Evolutionary conservation across 2,113 vertebrate genomes (phyloP), one percentile per base, ranked within the genome.

Genomic region (Pluvianellus socialis): DNA sequence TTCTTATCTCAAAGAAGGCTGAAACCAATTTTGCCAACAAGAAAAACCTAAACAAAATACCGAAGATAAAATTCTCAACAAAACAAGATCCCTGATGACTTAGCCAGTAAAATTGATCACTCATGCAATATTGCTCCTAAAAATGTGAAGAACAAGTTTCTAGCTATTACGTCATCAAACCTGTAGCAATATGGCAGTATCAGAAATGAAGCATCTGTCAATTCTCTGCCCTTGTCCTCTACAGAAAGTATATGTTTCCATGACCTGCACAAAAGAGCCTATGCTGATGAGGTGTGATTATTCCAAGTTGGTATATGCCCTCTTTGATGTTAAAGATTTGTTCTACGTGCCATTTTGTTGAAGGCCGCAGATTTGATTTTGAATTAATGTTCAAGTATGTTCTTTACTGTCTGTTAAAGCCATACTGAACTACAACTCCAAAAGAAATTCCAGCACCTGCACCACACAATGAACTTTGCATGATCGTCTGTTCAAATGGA

Each of bases 21-120:
- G 65, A 70, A 92, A 86, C 12, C 38, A 66, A 33, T 62, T 82
- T 38, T 52, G 26, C 62, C 73, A 84, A 81, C 17, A 68, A 21
- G n/a, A 85, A 82, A 91, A 90, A 56, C 35, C 55, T 55, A 49
- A 89, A 49, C 35, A 72, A 92, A 95, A 44, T 38, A 38, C 26
- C 58, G 65, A 68, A 90, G 28, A 74, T 17, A 12, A 3, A 53
- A 44, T 49, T 86, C 42, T 71, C 20, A 77, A 59, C 28, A 63
- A 79, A 89, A 81, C 32, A 92, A 88, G 42, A 63, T 33, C 47
- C 18, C 42, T 50, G 23, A 76, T 16, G 35, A 70, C 50, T 73
- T 56, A 21, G 9, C 32, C 33, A 80, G 44, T 44, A 66, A 88
- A 88, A 77, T 12, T 32, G 5, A 90, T 50, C 70, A 68, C 21